Evolutionary conservation across 1,140 invertebrate genomes (phyloP), one percentile per base, ranked within the genome.

Genomic region (Hylaeus anthracinus): DNA sequence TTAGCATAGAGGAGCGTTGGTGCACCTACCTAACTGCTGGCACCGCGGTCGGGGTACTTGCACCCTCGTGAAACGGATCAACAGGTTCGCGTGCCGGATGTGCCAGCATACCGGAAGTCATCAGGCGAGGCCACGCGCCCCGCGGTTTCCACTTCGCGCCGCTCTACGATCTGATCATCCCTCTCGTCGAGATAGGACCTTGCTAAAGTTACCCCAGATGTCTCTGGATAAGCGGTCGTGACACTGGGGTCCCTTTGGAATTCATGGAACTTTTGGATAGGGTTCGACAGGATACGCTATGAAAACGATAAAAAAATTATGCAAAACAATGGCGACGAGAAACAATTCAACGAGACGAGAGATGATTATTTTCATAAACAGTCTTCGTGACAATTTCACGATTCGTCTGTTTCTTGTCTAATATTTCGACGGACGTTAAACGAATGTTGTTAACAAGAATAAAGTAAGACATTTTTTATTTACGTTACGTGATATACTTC

Each of bases 31-130:
- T 81, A 55, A 9, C 72, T 72, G 45, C 41, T 6, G 43, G 10
- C 37, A 10, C 58, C 14, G 39, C n/a, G 39, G 58, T 73, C 39
- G 56, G 64, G 63, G 73, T 74, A 61, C 73, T 84, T 60, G 82
- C 70, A 83, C 76, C 66, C 70, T 61, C 63, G 26, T 14, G 3
- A 15, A 6, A 14, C 51, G 39, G 45, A 82, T 90, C 92, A 93
- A 92, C 92, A 92, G 92, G 91, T 92, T 93, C 69, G 92, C 92
- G 91, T 92, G 92, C 84, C 88, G 90, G 88, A 91, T 90, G 81
- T 86, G 78, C 76, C 79, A 71, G 75, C 78, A 77, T 66, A 90
- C 87, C 90, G 90, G 90, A 92, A 92, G 90, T 92, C 87, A 90
- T 91, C 89, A 90, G 26, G 88, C 87, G 88, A 89, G 60, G 81